Conservation (phyloP, 2,797 vertebrate species). For the Myotis findleyi region DNA sequence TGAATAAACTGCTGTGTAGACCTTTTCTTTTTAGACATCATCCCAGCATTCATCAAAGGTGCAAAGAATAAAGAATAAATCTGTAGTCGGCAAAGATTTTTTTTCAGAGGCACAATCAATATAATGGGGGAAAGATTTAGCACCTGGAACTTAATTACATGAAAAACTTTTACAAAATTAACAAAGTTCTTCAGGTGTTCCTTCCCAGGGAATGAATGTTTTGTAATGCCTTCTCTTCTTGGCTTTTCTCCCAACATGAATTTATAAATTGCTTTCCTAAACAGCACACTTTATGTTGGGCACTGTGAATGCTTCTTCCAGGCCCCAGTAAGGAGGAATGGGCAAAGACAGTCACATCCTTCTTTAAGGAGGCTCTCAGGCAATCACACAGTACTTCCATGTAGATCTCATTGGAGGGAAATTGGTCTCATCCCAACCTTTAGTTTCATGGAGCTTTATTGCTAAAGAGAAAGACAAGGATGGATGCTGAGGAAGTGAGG, state of each 20-base stretch:
- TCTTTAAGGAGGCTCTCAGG: background rate
- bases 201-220: background rate
- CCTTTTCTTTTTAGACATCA: background rate
- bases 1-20: background rate
- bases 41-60: background rate
- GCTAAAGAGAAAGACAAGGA: background rate
- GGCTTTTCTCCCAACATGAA: background rate
- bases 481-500: background rate
- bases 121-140: background rate
- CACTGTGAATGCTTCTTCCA: background rate
- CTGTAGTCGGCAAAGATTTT: background rate
- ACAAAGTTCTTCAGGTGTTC: background rate
- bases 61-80: background rate
- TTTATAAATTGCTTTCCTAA: slow-evolving; percentile 8
- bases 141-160: background rate
- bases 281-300: background rate
- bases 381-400: background rate
- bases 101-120: background rate
- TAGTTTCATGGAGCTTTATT: background rate
- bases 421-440: background rate
- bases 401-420: background rate
- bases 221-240: background rate
- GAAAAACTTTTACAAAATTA: slow-evolving; percentile 18
- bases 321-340: background rate
- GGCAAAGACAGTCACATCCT: background rate